Evolutionary conservation across 2,797 vertebrate genomes (phyloP), one percentile per base, ranked within the genome.

Genomic region (Poecilia picta): DNA sequence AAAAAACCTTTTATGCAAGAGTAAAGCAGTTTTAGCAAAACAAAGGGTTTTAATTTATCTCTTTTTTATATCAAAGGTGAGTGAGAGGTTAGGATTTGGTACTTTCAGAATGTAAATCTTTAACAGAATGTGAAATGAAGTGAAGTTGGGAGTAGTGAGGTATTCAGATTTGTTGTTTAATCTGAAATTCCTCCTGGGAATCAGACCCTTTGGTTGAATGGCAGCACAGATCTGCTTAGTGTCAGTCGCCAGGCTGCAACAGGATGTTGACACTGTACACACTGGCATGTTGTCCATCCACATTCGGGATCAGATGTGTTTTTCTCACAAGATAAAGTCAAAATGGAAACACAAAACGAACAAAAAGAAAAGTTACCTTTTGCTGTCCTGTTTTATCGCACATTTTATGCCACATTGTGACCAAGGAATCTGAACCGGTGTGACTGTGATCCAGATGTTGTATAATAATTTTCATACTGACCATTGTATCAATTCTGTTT

Each of bases 201-300:
- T 80, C 51, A 36, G 43, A 49, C 45, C 75, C 49, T 88, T 66
- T 81, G 79, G 64, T 82, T 85, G 62, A 70, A 70, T 5, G 3
- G 80, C 81, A 1, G 1, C 51, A 12, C 33, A 47, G 77, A 57
- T 91, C 90, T 91, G 90, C 80, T 85, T 70, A 80, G 33, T 33
- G 76, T 91, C 85, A 74, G 72, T 11, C 0, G 79, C 64, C 53
- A 85, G 76, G 62, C 75, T 72, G 76, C 80, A 71, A 66, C 85
- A 82, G 76, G 81, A 86, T 92, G 91, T 92, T 93, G 90, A 89
- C 87, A 90, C 77, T 90, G 78, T 86, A 91, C 39, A 94, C 91
- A 93, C 73, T 33, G 81, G 81, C 83, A 85, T 86, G 88, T 89
- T 89, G 84, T 86, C 72, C 46, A 11, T 71, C 86, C 85, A 87